phyloP scores from a whole-genome alignment of 2,888 invertebrate species.

The Himalopsyche anomala region DNA sequence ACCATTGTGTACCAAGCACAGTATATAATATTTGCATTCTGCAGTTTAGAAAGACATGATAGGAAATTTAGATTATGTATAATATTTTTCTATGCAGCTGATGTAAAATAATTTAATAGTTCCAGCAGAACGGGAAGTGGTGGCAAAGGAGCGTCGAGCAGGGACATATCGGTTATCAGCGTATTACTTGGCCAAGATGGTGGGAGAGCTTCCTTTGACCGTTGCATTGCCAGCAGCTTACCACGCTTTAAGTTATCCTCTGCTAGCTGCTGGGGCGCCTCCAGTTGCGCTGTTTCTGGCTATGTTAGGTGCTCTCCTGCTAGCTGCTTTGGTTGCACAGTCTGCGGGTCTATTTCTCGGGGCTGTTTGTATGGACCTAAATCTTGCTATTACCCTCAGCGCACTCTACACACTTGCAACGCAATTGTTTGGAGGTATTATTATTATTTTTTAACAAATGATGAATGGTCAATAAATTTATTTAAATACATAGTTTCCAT shows the following conservation, averaged over 20 bases:
- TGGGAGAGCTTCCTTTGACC: conserved; percentile 86
- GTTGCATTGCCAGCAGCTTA: conserved; percentile 86
- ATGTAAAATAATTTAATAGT: conserved; percentile 73
- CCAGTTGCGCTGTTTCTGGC: conserved; percentile 81
- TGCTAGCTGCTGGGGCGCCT: conserved; percentile 77
- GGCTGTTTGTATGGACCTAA: conserved; percentile 86
- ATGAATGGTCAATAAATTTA: too few relatives aligned
- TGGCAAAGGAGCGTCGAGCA: conserved; percentile 86
- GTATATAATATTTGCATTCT: too few relatives aligned
- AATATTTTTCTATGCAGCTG: background rate
- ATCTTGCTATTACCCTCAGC: conserved; percentile 86
- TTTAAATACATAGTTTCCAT: too few relatives aligned
- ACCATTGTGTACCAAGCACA: too few relatives aligned
- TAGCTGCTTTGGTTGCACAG: conserved; percentile 86
- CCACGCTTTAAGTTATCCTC: conserved; percentile 86
- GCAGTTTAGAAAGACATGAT: background rate
- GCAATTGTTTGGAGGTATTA: conserved; percentile 81
- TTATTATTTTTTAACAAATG: background rate
- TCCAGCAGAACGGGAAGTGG: conserved; percentile 87
- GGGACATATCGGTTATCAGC: conserved; percentile 88
- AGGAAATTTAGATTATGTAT: background rate
- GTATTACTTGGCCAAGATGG: conserved; percentile 89
- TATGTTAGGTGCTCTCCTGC: conserved; percentile 81
- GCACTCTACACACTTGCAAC: conserved; percentile 86
- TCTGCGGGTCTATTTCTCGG: conserved; percentile 89